Conservation (phyloP, 2,888 invertebrate genomes). For the Amphipoea lucens region DNA sequence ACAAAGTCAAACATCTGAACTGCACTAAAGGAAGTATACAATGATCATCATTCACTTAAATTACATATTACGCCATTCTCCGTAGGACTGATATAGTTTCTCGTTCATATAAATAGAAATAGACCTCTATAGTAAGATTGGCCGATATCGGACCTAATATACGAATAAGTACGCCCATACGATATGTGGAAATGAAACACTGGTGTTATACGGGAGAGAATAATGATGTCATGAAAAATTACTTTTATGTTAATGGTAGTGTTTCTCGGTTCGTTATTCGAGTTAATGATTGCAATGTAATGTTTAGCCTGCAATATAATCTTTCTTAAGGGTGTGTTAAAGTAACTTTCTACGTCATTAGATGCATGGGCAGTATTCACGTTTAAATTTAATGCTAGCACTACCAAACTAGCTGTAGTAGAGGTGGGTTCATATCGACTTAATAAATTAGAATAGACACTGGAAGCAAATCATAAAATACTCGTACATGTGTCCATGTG, state of each 20-base stretch:
- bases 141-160: conserved; percentile 43
- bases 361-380: background rate
- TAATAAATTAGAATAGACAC: background rate
- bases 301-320: conserved; percentile 5
- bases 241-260: conserved; percentile 49
- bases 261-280: conserved; percentile 33
- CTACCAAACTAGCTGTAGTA: too few species aligned
- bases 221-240: conserved; percentile 59
- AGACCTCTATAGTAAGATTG: conserved; percentile 46
- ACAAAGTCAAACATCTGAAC: conserved; percentile 55
- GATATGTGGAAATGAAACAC: conserved; percentile 43
- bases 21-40: conserved; percentile 74
- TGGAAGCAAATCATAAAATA: background rate
- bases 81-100: conserved; percentile 57
- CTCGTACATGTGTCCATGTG: background rate
- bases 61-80: conserved; percentile 72
- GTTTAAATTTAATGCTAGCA: background rate
- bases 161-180: conserved; percentile 53
- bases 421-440: background rate
- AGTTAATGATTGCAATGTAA: conserved; percentile 28
- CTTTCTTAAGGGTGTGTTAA: background rate
- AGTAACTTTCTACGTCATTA: conserved; percentile 10
- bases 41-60: conserved; percentile 77
- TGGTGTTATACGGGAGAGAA: conserved; percentile 22
- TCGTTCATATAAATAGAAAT: conserved; percentile 53